These are phyloP conservation scores for Scolopax mira DNA, from an alignment of 2,113 vertebrate species.

Conservation along the genomic window DNA sequence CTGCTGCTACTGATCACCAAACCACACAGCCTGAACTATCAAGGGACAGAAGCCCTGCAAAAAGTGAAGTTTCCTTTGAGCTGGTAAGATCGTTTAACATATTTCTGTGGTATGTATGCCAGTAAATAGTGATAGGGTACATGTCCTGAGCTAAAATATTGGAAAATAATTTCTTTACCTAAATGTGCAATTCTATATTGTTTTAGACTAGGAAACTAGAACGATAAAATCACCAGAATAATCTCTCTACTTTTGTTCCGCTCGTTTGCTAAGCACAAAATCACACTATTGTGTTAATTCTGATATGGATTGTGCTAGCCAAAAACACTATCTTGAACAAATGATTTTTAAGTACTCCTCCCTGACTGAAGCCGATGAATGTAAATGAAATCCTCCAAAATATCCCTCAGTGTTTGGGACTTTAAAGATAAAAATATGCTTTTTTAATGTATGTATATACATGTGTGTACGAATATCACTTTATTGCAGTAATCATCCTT, in stretches of 20 bases:
- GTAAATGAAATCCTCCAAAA: neutral
- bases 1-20: slow-evolving; percentile 11
- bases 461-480: neutral
- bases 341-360: neutral
- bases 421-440: neutral
- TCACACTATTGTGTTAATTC: neutral
- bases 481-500: neutral
- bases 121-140: neutral
- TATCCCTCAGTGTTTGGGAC: neutral
- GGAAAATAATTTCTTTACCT: neutral
- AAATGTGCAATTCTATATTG: neutral
- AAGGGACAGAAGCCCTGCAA: neutral
- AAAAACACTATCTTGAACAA: neutral
- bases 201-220: neutral
- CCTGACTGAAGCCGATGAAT: neutral
- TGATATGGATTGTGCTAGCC: neutral
- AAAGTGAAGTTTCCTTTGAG: neutral
- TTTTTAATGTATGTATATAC: neutral
- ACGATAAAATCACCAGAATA: neutral
- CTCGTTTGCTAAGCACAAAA: neutral
- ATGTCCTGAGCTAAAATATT: neutral
- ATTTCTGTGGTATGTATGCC: neutral
- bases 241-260: neutral
- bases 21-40: neutral
- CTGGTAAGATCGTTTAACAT: slow-evolving; percentile 31